Base-by-base conservation (phyloP, 1,140 invertebrate species). In the Bactericera cockerelli region DNA sequence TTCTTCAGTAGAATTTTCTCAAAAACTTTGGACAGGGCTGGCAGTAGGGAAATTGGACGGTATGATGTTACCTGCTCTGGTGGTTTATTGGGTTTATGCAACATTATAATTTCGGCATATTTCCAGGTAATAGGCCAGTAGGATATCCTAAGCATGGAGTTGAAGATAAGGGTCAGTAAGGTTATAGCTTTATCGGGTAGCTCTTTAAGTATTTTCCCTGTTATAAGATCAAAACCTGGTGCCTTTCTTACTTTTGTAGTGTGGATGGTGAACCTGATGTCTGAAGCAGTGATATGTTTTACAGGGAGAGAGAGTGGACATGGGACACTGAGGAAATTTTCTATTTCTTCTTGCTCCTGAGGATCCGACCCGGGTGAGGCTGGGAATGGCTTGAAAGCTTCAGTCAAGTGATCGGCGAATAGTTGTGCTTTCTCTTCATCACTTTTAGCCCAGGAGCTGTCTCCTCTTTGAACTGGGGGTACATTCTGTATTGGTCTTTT, bases 21-120 rank as follows among this genome's bases (percentile, higher is more conserved):
- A 58, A 70, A 65, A 10, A 67, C 63, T 39, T 72, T 69, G 1
- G 63, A 66, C 0, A 67, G 19, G 8, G 65, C 62, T 13, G 69
- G 64, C 11, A 71, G 42, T 2, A 72, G 63, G 24, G 59, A 66
- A 2, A 72, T 72, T 2, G 68, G 66, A 33, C 68, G 64, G 58
- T 72, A 70, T 1, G 66, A 67, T 28, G 59, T 61, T 10, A 59
- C 58, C 28, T 65, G 24, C 10, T 69, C 55, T 56, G 61, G 31
- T 22, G 64, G 62, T 67, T 71, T 69, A 10, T 64, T 67, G 13
- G 65, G 65, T 58, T 66, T 66, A 2, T 24, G 42, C 25, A 71
- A 62, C 60, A 69, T 65, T 14, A 69, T 66, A 2, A 70, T 63
- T 53, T 69, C 56, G 1, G 69, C 67, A 16, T 67, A 59, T 61